phyloP scores from a whole-genome alignment of 2,888 invertebrate genomes.

The Xestia xanthographa region DNA sequence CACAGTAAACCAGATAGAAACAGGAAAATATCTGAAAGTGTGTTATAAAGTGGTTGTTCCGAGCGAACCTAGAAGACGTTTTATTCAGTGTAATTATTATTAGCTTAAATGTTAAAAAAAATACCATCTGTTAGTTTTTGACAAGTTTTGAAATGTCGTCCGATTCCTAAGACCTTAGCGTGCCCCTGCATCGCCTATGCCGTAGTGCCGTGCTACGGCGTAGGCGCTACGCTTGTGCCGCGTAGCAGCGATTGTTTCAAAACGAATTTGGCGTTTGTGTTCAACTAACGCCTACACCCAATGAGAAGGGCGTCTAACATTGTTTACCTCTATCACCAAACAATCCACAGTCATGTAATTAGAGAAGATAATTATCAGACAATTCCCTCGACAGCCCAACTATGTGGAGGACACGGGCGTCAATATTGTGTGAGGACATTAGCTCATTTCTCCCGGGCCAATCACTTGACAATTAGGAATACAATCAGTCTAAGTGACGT shows the following conservation, averaged over 20 bases:
- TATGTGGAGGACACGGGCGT: slow-evolving; percentile 65
- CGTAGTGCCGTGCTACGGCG: slow-evolving; percentile 29
- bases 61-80: not conserved
- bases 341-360: slow-evolving; percentile 52
- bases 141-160: not conserved
- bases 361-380: slow-evolving; percentile 57
- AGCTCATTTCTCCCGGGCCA: slow-evolving; percentile 80
- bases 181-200: not conserved
- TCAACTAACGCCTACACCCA: not conserved
- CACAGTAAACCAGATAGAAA: not conserved
- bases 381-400: slow-evolving; percentile 57
- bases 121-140: not conserved
- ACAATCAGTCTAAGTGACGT: slow-evolving; percentile 69
- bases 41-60: not conserved
- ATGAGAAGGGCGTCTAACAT: slow-evolving; percentile 1
- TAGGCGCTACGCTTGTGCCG: not conserved
- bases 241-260: not conserved
- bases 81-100: not conserved
- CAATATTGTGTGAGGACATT: slow-evolving; percentile 80
- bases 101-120: not conserved
- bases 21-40: not conserved
- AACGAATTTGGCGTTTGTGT: not conserved
- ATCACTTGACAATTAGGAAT: slow-evolving; percentile 75
- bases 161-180: not conserved
- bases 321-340: slow-evolving; percentile 21